Conservation (phyloP, 2,888 invertebrate genomes). For the Dichetophora obliterata region DNA sequence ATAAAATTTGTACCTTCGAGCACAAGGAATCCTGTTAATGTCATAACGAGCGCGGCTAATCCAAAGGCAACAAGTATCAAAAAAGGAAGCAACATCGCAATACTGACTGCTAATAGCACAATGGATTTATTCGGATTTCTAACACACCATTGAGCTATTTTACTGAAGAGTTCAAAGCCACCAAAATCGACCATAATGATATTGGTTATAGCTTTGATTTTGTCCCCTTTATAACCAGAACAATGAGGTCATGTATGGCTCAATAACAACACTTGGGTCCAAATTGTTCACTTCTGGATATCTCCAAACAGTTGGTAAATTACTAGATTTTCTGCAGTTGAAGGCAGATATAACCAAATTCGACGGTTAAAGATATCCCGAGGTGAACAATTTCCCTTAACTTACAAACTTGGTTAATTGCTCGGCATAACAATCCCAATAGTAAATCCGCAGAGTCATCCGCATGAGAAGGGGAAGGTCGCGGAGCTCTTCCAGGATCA, state of each 20-base stretch:
- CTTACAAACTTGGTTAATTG: slow-evolving; percentile 38
- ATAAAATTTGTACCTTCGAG: slow-evolving; percentile 61
- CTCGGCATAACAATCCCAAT: slow-evolving; percentile 21
- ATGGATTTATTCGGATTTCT: slow-evolving; percentile 58
- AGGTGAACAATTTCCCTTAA: too few species aligned
- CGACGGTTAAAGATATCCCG: too few species aligned
- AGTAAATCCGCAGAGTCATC: slow-evolving; percentile 46
- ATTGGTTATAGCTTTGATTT: slow-evolving; percentile 46
- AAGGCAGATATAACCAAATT: too few species aligned
- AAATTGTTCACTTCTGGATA: too few species aligned
- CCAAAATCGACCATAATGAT: slow-evolving; percentile 57
- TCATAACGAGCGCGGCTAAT: slow-evolving; percentile 63
- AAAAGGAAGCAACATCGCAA: slow-evolving; percentile 60
- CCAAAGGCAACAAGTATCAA: slow-evolving; percentile 63
- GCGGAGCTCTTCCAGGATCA: not conserved
- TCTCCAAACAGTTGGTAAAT: too few species aligned
- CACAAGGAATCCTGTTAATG: slow-evolving; percentile 67
- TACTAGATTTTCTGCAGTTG: too few species aligned
- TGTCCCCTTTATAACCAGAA: slow-evolving; percentile 49
- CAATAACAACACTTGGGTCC: slow-evolving; percentile 43
- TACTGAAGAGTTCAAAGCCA: slow-evolving; percentile 55
- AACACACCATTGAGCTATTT: slow-evolving; percentile 54
- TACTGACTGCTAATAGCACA: slow-evolving; percentile 52
- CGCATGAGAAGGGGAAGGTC: not conserved
- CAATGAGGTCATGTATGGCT: not conserved